Evolutionary conservation across 1,140 invertebrate genomes (phyloP), one percentile per base, ranked within the genome.

Genomic region (Ditylenchus dipsaci): DNA sequence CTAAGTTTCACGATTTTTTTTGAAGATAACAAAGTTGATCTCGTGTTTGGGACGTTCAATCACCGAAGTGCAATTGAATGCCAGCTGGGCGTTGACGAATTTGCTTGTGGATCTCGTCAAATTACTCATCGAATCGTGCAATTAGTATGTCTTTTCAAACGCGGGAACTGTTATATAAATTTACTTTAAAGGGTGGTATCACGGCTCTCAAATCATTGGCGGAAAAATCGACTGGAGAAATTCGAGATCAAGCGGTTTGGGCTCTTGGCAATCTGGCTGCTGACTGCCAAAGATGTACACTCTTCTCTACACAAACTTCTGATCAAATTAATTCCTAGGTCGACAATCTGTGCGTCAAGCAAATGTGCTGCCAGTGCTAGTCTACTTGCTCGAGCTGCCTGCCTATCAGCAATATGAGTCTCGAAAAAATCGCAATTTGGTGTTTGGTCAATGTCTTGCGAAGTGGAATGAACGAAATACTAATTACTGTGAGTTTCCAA

Each of bases 41-140:
- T 47, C 70, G 64, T 70, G 68, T 43, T 53, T 70, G 8, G 38
- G 47, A 8, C 68, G 68, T 11, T 23, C 49, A 29, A 43, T 29
- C 11, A 67, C 11, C 30, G 68, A 70, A 59, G 13, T 70, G 19
- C 68, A 70, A 45, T 33, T 70, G 30, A 70, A 70, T 42, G 68
- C 68, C 26, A 23, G 38, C 3, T 70, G 68, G 68, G 68, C 68
- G 21, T n/a, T 70, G n/a, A 70, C 68, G 11, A 70, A 70, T 53
- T 33, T 70, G 68, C 68, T n/a, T 70, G 68, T 60, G 63, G 67
- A 27, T 70, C 67, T 60, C 29, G 63, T 11, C 63, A 70, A 49
- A 65, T 71, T 21, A 70, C 68, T 17, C 68, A 70, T 43, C 65
- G 68, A 45, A 70, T 70, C 13, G 43, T 70, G 38, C 38, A 45